phyloP scores from a whole-genome alignment of 2,888 invertebrate genomes.

The Scaptomyza tumidula region DNA sequence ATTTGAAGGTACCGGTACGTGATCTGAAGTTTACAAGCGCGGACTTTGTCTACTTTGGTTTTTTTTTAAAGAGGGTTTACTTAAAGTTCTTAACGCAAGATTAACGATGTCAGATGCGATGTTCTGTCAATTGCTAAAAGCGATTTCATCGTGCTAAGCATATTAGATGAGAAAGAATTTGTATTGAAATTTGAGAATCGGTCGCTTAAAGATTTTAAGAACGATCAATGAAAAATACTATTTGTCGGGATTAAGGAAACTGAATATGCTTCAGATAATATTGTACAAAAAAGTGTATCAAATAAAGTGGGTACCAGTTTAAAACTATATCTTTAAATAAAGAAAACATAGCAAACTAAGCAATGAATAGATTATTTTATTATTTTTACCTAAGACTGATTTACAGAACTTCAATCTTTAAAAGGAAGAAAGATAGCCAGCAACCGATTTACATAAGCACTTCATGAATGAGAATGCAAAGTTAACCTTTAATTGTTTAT shows the following conservation, averaged over 20 bases:
- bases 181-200: slow-evolving; percentile 6
- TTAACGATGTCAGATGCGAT: slow-evolving; percentile 66
- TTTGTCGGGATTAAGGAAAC: too few relatives aligned
- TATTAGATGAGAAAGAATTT: slow-evolving; percentile 27
- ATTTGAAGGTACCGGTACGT: slow-evolving; percentile 56
- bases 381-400: too few relatives aligned
- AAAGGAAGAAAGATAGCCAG: neutral
- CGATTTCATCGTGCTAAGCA: slow-evolving; percentile 39
- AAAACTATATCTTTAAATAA: too few relatives aligned
- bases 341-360: too few relatives aligned
- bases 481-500: slow-evolving; percentile 32
- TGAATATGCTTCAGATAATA: too few relatives aligned
- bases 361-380: too few relatives aligned
- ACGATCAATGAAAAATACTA: neutral
- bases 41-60: slow-evolving; percentile 32
- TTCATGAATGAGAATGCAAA: slow-evolving; percentile 33
- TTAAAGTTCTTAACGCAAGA: slow-evolving; percentile 58
- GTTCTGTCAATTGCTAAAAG: slow-evolving; percentile 45
- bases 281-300: too few relatives aligned
- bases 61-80: slow-evolving; percentile 34
- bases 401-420: neutral
- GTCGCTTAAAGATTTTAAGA: neutral
- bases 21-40: slow-evolving; percentile 58
- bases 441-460: neutral
- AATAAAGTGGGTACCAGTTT: too few relatives aligned